phyloP scores from a whole-genome alignment of 2,888 invertebrate species.

The Antheraea assamensis region DNA sequence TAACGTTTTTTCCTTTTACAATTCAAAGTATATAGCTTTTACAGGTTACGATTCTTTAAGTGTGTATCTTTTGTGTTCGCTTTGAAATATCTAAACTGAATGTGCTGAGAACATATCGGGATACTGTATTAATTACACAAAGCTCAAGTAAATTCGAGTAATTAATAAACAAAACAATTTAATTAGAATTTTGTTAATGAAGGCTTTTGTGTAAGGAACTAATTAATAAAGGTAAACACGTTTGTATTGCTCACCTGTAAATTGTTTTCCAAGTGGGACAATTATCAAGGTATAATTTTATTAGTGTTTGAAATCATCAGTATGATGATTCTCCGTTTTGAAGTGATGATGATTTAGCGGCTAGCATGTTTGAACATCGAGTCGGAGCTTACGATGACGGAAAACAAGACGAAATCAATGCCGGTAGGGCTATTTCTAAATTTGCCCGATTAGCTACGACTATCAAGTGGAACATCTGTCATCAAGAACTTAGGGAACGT shows the following conservation, averaged over 20 bases:
- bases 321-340: too few species aligned
- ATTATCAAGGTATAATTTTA: neutral
- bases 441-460: too few species aligned
- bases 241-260: neutral
- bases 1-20: constrained; percentile 10
- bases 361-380: too few species aligned
- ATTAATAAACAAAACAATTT: neutral
- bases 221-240: neutral
- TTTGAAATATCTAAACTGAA: neutral
- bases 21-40: neutral
- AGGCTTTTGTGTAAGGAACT: neutral
- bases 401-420: too few species aligned
- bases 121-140: neutral
- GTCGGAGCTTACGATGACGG: too few species aligned
- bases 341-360: too few species aligned
- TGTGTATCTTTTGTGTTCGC: neutral
- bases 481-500: too few species aligned
- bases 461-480: too few species aligned
- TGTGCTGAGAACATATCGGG: neutral
- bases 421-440: too few species aligned
- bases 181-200: neutral
- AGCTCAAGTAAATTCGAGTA: neutral
- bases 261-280: too few species aligned
- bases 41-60: neutral
- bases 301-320: neutral